These are phyloP conservation scores for Beroe ovata DNA, from an alignment of 37 sponge, comb jelly and placozoan genomes.

Conservation along the genomic window DNA sequence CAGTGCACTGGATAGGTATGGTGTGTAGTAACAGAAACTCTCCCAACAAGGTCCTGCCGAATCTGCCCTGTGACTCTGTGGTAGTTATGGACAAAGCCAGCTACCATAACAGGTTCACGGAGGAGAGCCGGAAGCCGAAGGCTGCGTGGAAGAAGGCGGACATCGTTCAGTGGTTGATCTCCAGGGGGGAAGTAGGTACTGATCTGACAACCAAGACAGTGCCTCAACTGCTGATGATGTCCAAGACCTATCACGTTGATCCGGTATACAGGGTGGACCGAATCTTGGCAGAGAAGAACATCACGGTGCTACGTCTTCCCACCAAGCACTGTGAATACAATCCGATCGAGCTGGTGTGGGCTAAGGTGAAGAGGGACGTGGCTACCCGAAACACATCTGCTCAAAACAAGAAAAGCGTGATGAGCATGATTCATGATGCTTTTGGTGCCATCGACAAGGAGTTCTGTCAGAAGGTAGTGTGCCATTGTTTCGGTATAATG, in stretches of 20 bases:
- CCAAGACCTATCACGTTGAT: background rate
- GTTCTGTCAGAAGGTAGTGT: background rate
- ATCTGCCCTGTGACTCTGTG: background rate
- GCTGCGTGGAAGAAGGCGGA: background rate
- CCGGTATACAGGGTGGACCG: background rate
- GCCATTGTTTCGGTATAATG: background rate
- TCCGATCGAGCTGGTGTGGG: constrained; percentile 19
- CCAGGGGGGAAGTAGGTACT: background rate
- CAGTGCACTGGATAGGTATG: too few relatives aligned
- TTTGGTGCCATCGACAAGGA: background rate
- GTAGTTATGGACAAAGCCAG: constrained; percentile 1
- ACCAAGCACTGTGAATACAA: background rate
- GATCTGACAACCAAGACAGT: background rate
- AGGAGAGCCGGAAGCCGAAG: background rate
- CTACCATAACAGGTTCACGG: constrained; percentile 1
- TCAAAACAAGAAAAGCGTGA: background rate
- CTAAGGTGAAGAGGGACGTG: background rate
- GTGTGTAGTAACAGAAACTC: too few relatives aligned
- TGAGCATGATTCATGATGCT: background rate
- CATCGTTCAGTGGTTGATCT: background rate
- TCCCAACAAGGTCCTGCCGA: background rate
- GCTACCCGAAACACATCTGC: background rate
- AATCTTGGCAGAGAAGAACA: background rate
- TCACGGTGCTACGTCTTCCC: background rate
- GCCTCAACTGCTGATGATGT: background rate